Base-by-base conservation (phyloP, 2,113 vertebrate species). In the Cryptoleucopteryx plumbea region DNA sequence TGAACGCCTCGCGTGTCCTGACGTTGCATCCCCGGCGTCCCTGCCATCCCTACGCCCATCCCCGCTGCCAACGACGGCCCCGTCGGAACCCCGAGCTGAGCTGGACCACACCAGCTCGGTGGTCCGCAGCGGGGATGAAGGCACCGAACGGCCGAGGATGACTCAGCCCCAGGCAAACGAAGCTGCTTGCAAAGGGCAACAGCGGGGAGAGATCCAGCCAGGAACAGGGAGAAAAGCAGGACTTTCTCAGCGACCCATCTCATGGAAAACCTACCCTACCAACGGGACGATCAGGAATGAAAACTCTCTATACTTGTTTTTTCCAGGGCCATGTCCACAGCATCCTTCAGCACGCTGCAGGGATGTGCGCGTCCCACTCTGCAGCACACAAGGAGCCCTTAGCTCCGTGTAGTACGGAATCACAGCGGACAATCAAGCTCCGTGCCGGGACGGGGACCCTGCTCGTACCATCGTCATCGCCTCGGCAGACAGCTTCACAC, bases 401-500 rank as follows among this genome's bases (percentile, higher is more conserved):
- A n/a, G 12, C 31, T 72, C 31, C 2, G 12, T 19, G 13, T 13
- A 1, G 0, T 5, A 45, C 1, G 2, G 73, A 43, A 81, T 43
- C 2, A 4, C 20, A 14, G 86, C 16, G n/a, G 22, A 18, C 32
- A 87, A 40, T 12, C 36, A 22, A 53, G 61, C 15, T 50, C 36
- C 3, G 3, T 5, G 12, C 6, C 0, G 2, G 63, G 45, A 82
- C 0, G 0, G 15, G 34, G 71, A 77, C 32, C 42, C 23, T 47
- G 50, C 13, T 66, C 2, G 1, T 40, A 40, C 40, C 20, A 13
- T 47, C 32, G 36, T 50, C 19, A 8, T 22, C n/a, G 27, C 19
- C 10, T 0, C 1, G n/a, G 55, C 47, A 67, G 38, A 13, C 1
- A 3, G 52, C 52, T 89, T 87, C 73, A 36, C 2, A 3, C 55